phyloP scores from a whole-genome alignment of 2,113 vertebrate species.

The Pituophis catenifer region DNA sequence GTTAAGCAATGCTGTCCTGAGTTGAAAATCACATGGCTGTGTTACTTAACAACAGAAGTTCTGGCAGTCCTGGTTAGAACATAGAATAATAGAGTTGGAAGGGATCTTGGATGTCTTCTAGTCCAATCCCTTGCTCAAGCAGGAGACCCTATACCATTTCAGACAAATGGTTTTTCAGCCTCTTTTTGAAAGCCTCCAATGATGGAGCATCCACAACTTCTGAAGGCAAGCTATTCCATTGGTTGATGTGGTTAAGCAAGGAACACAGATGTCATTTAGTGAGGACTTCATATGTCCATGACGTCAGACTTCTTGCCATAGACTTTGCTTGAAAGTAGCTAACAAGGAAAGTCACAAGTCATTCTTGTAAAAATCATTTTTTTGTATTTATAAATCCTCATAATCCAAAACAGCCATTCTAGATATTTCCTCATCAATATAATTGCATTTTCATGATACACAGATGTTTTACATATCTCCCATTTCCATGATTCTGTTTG shows the following conservation, averaged over 20 bases:
- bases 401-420: slow-evolving; percentile 47
- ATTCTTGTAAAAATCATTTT: slow-evolving; percentile 65
- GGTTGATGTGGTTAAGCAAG: not conserved
- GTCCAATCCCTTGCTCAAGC: not conserved
- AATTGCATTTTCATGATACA: slow-evolving; percentile 54
- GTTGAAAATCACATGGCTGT: not conserved
- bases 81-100: not conserved
- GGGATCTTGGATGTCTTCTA: not conserved
- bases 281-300: not conserved
- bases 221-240: not conserved
- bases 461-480: slow-evolving; percentile 72
- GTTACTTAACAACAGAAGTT: not conserved
- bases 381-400: slow-evolving; percentile 54
- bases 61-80: not conserved
- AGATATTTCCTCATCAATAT: slow-evolving; percentile 7
- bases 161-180: not conserved
- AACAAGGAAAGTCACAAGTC: slow-evolving; percentile 24
- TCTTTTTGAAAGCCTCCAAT: not conserved
- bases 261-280: slow-evolving; percentile 19
- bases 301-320: not conserved
- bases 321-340: not conserved
- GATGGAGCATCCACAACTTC: not conserved
- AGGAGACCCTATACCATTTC: not conserved
- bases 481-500: slow-evolving; percentile 56
- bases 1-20: not conserved